phyloP scores from a whole-genome alignment of 2,113 vertebrate species.

The Chaenocephalus aceratus region DNA sequence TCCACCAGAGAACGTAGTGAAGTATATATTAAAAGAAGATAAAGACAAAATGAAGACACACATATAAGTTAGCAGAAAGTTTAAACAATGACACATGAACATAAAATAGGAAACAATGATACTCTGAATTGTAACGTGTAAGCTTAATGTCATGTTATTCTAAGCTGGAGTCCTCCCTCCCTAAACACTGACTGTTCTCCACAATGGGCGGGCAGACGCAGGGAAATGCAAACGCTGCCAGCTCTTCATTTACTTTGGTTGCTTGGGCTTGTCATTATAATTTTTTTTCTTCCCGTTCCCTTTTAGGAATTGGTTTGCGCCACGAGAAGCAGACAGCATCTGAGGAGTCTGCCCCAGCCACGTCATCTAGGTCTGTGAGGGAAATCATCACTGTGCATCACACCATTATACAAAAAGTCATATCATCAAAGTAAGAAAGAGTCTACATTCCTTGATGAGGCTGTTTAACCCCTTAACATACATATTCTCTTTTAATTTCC shows the following conservation, averaged over 20 bases:
- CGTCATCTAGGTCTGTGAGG: constrained; percentile 73
- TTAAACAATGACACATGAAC: not conserved
- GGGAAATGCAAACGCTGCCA: constrained; percentile 55
- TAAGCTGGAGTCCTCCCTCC: constrained; percentile 58
- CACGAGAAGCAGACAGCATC: constrained; percentile 57
- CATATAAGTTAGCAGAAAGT: not conserved
- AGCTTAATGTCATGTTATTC: constrained; percentile 76
- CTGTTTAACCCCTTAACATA: not conserved
- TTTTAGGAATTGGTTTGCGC: constrained; percentile 69
- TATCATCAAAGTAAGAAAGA: constrained; percentile 14
- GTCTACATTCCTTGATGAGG: not conserved
- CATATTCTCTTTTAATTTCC: not conserved
- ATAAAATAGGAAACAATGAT: constrained; percentile 28
- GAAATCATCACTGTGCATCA: constrained; percentile 47
- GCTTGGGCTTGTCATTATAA: constrained; percentile 76
- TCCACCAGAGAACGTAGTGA: not conserved
- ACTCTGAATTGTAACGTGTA: constrained; percentile 34
- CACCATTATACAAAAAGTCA: constrained; percentile 4
- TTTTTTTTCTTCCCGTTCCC: constrained; percentile 53
- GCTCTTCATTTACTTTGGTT: constrained; percentile 64
- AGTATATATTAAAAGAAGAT: not conserved
- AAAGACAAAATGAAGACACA: not conserved
- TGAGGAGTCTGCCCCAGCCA: constrained; percentile 70
- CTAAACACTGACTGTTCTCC: constrained; percentile 68
- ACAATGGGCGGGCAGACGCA: constrained; percentile 66